Conservation (phyloP, 2,797 vertebrate species). For the Dicrostonyx torquatus region DNA sequence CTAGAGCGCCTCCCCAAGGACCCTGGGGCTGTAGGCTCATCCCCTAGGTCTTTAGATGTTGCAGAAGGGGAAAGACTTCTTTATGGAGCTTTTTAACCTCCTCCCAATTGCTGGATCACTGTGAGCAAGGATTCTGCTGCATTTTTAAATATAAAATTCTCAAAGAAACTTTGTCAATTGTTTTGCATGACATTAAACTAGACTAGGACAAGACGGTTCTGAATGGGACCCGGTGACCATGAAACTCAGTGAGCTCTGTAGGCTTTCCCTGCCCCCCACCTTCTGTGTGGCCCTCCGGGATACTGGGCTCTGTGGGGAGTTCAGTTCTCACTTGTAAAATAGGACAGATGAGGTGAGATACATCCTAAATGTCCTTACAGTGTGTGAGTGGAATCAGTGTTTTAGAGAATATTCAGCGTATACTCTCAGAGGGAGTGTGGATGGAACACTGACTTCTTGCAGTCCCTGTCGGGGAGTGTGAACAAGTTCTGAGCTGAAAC, state of each 20-base stretch:
- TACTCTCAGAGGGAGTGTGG: fast-evolving
- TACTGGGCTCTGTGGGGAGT: too few species aligned
- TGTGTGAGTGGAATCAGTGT: too few species aligned
- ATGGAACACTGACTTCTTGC: fast-evolving
- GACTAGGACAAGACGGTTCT: background rate
- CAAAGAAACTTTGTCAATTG: background rate
- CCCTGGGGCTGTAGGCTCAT: background rate
- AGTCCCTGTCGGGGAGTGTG: fast-evolving
- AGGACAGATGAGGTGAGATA: background rate
- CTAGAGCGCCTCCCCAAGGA: background rate
- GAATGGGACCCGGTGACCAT: background rate
- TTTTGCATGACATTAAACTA: background rate
- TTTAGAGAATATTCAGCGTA: background rate
- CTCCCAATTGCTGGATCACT: background rate
- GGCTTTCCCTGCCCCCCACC: background rate
- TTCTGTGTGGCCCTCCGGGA: background rate
- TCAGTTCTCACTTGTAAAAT: background rate
- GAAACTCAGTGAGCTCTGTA: background rate
- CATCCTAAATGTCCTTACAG: fast-evolving
- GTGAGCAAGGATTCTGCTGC: background rate
- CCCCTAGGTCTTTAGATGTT: background rate
- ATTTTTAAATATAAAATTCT: background rate
- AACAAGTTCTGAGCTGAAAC: background rate
- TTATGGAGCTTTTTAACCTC: background rate
- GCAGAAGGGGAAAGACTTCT: background rate